Evolutionary conservation across 2,888 invertebrate species (phyloP).

Genomic region (Napeogenes sylphis): DNA sequence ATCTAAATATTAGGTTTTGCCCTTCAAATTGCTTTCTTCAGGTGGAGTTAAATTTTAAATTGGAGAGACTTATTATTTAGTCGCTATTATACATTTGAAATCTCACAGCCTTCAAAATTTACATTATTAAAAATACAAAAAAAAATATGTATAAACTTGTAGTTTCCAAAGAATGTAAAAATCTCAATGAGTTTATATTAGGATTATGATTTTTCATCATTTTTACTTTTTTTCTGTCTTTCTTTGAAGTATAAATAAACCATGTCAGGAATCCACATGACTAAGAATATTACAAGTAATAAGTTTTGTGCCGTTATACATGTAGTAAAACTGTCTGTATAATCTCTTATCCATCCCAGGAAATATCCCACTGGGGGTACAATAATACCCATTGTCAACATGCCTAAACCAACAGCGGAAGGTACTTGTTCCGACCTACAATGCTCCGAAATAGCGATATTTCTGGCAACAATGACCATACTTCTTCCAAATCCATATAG

Average conservation of each 20-base stretch:
- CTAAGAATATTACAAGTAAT: slow-evolving; percentile 71
- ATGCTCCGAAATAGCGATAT: slow-evolving; percentile 82
- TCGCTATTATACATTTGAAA: slow-evolving; percentile 10
- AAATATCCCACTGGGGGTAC: slow-evolving; percentile 82
- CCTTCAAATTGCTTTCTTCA: neutral
- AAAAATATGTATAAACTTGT: slow-evolving; percentile 3
- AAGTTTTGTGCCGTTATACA: slow-evolving; percentile 81
- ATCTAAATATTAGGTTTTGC: slow-evolving; percentile 1
- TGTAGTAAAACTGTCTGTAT: slow-evolving; percentile 78
- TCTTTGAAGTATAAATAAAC: slow-evolving; percentile 55
- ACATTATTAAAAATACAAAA: neutral
- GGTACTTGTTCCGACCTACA: slow-evolving; percentile 78
- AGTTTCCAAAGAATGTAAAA: neutral
- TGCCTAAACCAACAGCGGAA: slow-evolving; percentile 83
- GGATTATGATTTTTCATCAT: slow-evolving; percentile 42
- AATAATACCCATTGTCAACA: slow-evolving; percentile 83
- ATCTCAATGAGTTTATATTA: slow-evolving; percentile 29
- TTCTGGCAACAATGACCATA: slow-evolving; percentile 84
- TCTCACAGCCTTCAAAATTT: slow-evolving; percentile 24
- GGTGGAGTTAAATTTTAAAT: slow-evolving; percentile 18
- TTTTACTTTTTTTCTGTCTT: slow-evolving; percentile 44
- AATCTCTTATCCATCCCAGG: slow-evolving; percentile 82
- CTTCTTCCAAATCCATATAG: slow-evolving; percentile 85
- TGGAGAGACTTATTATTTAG: slow-evolving; percentile 2
- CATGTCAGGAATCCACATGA: slow-evolving; percentile 80